Evolutionary conservation across 2,888 invertebrate species (phyloP).

Genomic region (Lasioglossum vierecki): DNA sequence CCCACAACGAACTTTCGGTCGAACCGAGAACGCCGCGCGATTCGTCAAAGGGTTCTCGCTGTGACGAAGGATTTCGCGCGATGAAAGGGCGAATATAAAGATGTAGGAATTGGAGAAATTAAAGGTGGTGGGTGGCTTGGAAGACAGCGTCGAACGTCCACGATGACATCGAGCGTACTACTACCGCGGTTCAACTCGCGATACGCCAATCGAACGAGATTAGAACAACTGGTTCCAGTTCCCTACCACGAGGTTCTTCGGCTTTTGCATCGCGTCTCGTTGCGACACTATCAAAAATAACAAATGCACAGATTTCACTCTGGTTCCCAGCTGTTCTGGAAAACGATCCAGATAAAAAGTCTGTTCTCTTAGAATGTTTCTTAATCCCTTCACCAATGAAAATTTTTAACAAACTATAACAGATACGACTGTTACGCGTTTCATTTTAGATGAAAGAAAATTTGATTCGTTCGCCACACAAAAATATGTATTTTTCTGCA

Average conservation of each 20-base stretch:
- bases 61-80: not conserved
- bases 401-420: too few species aligned
- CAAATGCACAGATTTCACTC: not conserved
- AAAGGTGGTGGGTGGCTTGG: constrained; percentile 5
- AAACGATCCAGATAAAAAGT: not conserved
- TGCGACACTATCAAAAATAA: constrained; percentile 26
- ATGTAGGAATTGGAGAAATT: not conserved
- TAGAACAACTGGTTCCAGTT: constrained; percentile 69
- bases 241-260: constrained; percentile 68
- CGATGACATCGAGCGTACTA: constrained; percentile 69
- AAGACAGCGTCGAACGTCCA: constrained; percentile 53
- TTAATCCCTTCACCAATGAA: too few species aligned
- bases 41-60: not conserved
- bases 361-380: too few species aligned
- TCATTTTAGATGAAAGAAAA: too few species aligned
- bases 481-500: too few species aligned
- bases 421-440: too few species aligned
- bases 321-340: not conserved
- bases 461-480: too few species aligned
- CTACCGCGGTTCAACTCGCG: constrained; percentile 64
- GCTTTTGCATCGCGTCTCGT: constrained; percentile 34
- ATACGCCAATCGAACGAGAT: constrained; percentile 68
- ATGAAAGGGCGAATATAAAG: not conserved
- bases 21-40: not conserved
- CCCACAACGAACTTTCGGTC: not conserved